Evolutionary conservation across 2,113 vertebrate species (phyloP).

Genomic region (Fregata magnificens): DNA sequence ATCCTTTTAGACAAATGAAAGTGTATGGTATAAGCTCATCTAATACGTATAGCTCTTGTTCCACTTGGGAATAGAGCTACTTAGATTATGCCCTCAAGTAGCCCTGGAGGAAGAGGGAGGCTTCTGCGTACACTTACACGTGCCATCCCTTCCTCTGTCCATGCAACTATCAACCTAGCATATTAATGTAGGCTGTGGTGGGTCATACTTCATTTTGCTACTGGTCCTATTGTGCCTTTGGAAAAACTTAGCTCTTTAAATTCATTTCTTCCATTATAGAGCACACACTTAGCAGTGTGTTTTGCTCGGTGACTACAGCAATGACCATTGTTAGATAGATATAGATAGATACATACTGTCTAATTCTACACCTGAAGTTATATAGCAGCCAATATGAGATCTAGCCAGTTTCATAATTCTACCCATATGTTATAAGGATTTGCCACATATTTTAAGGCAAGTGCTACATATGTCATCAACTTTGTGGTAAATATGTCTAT

Average conservation of each 20-base stretch:
- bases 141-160: background rate
- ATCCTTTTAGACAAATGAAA: background rate
- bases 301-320: background rate
- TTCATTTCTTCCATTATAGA: background rate
- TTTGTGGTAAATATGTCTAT: conserved; percentile 68
- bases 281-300: background rate
- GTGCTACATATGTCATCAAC: conserved; percentile 63
- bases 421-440: conserved; percentile 40
- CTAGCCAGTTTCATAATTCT: conserved; percentile 45
- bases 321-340: background rate
- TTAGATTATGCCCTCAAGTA: background rate
- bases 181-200: background rate
- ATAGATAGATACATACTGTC: background rate
- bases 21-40: background rate
- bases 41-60: background rate
- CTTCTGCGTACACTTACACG: background rate
- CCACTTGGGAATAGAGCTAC: background rate
- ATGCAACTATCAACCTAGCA: background rate
- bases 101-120: background rate
- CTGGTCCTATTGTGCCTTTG: background rate
- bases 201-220: background rate
- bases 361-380: conserved; percentile 46
- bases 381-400: conserved; percentile 36
- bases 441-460: conserved; percentile 67
- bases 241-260: background rate